Conservation (phyloP, 2,113 vertebrate species). For the Dipodomys ordii region DNA sequence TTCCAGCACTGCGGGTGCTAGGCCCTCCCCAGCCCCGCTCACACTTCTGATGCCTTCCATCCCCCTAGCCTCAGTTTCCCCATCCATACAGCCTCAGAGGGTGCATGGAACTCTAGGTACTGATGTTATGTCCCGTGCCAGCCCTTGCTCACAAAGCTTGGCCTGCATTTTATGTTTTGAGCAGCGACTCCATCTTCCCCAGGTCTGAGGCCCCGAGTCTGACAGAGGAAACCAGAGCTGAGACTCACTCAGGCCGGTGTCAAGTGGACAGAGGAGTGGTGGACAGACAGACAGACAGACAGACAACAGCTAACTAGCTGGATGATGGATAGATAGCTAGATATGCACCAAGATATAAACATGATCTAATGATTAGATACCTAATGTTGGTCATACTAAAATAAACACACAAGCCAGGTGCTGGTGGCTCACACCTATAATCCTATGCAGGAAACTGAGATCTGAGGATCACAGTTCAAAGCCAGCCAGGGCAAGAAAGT, state of each 20-base stretch:
- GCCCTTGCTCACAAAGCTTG: fast-evolving
- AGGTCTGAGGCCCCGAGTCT: no score
- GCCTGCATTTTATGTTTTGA: not conserved
- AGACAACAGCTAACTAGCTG: not conserved
- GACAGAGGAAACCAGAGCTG: no score
- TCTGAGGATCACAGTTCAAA: no score
- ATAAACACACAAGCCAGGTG: not conserved
- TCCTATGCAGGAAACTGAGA: no score
- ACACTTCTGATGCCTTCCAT: not conserved
- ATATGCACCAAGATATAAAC: no score
- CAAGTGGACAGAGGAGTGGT: not conserved
- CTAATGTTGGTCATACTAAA: not conserved
- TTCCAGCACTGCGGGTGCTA: not conserved
- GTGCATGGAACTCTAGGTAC: no score
- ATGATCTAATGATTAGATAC: no score
- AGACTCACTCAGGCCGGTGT: no score
- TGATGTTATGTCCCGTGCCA: not conserved
- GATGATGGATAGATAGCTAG: not conserved
- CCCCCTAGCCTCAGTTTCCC: slow-evolving; percentile 49
- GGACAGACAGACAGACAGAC: not conserved
- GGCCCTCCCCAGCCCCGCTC: no score
- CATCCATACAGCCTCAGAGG: not conserved
- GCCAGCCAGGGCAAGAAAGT: no score
- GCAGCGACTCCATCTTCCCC: no score
- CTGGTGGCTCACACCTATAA: no score